Base-by-base conservation (phyloP, 2,797 vertebrate species). In the Gambelia wislizenii region DNA sequence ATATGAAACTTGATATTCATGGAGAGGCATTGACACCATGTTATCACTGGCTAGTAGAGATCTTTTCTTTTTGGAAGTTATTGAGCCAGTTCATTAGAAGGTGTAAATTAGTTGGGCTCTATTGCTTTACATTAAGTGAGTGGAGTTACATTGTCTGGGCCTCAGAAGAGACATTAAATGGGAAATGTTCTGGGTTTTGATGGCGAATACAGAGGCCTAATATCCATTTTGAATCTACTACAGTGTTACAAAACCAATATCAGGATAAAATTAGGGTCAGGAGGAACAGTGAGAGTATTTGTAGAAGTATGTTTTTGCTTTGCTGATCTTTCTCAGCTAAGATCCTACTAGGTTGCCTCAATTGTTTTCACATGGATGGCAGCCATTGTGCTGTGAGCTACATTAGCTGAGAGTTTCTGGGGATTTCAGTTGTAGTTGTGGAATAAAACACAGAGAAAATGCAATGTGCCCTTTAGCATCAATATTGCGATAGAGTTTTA, bases 1-100 rank as follows among this genome's bases (percentile, higher is more conserved):
- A 89, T 90, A 90, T 84, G 70, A 84, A 77, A 77, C 52, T 75
- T 7, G 4, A 74, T 85, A 89, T 59, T 91, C 47, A 27, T 20
- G 87, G 85, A 85, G 84, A 90, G 64, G 70, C 54, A 80, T 84
- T 72, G 74, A 64, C 79, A 49, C 30, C 25, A 61, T 5, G 12
- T 33, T 81, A 83, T 72, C 22, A 75, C 10, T 84, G 30, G 12
- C 44, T 18, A 47, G 2, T 81, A 49, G 3, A 49, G 14, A 82
- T 76, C 47, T 81, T 76, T 42, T 91, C 54, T 56, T 3, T 76
- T 30, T 90, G 89, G 49, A 82, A 86, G 7, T 18, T 83, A 30
- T 42, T 20, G n/a, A 88, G 33, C 30, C n/a, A 78, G 4, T 39
- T 64, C 83, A 85, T 90, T 81, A 30, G 27, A 0, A 0, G 25